Percentiles rank a stretch among this genome's conserved stretches.
These are phyloP conservation scores for Sebastes fasciatus DNA, from an alignment of 2,113 vertebrate species.

Conservation along the genomic window DNA sequence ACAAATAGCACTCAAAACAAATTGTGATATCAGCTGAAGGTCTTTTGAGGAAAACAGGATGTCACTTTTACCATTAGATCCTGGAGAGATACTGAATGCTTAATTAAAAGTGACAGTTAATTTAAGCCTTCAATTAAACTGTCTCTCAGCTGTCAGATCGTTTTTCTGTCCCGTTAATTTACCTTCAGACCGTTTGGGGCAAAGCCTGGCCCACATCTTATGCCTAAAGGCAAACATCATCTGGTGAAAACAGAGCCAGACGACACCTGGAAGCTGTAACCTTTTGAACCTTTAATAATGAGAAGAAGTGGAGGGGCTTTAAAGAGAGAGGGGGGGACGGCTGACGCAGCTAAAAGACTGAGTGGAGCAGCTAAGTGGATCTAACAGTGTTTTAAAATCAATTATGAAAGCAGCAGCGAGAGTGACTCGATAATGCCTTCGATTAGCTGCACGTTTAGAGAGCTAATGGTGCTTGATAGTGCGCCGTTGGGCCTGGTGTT, in stretches of 20 bases:
- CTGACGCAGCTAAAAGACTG: conserved; percentile 13
- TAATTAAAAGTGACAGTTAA: conserved; percentile 26
- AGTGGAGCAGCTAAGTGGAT: conserved; percentile 61
- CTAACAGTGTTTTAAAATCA: conserved; percentile 57
- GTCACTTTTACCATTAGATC: neutral
- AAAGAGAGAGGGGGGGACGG: conserved; percentile 32
- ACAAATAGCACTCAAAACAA: neutral
- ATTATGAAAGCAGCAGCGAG: conserved; percentile 23
- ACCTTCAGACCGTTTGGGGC: conserved; percentile 7
- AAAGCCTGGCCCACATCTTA: neutral
- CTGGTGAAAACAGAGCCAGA: conserved; percentile 35
- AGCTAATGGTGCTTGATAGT: conserved; percentile 29
- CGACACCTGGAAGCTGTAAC: conserved; percentile 62
- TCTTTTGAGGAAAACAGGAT: conserved; percentile 1
- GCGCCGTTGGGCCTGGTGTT: neutral
- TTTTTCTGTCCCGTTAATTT: conserved; percentile 21
- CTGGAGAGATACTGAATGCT: neutral
- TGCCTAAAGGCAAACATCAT: neutral
- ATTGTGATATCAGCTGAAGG: neutral
- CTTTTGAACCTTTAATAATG: conserved; percentile 55
- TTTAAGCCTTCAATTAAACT: conserved; percentile 31
- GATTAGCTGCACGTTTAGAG: conserved; percentile 20
- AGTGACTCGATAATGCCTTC: conserved; percentile 14
- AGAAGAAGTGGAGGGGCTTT: conserved; percentile 45
- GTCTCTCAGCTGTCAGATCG: conserved; percentile 38